Evolutionary conservation across 53 echinoderm and acorn worm genomes (phyloP).

Genomic region (Echinarachnius parma): DNA sequence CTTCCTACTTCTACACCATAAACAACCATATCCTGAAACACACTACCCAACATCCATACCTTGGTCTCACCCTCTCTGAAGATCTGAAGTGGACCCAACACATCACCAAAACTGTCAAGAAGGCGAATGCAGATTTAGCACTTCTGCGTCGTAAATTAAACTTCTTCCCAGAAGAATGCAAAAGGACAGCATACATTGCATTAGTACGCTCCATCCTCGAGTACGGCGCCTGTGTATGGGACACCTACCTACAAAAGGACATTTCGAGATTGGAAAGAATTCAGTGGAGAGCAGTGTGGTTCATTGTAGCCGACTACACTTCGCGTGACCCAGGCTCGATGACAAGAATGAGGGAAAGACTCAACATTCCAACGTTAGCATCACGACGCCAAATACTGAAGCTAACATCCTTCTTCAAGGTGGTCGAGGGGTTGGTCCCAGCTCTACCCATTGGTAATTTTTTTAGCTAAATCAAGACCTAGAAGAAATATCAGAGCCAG

Average conservation of each 20-base stretch:
- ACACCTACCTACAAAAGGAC: conserved; percentile 13
- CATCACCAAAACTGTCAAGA: conserved; percentile 3
- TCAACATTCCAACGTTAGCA: conserved; percentile 7
- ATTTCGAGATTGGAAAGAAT: conserved; percentile 22
- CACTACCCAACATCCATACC: conserved; percentile 12
- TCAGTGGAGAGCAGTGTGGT: conserved; percentile 26
- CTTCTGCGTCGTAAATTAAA: conserved; percentile 18
- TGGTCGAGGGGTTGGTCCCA: conserved; percentile 20
- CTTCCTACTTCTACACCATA: conserved; percentile 5
- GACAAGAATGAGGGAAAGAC: conserved; percentile 16
- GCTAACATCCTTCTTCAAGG: conserved; percentile 11
- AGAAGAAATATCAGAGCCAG: conserved; percentile 6
- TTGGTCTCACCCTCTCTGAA: conserved; percentile 6
- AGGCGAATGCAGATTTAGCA: conserved; percentile 22
- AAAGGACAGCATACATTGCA: conserved; percentile 31
- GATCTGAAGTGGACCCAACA: conserved; percentile 6
- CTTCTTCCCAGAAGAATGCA: conserved; percentile 23
- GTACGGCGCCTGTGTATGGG: conserved; percentile 45
- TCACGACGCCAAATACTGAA: not conserved
- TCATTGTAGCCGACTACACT: conserved; percentile 29
- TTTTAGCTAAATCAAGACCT: not conserved
- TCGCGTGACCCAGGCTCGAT: conserved; percentile 18
- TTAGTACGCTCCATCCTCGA: conserved; percentile 32
- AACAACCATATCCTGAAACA: not conserved
- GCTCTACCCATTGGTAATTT: not conserved